Evolutionary conservation across 1,140 invertebrate species (phyloP).

Genomic region (Thaumatotibia leucotreta): DNA sequence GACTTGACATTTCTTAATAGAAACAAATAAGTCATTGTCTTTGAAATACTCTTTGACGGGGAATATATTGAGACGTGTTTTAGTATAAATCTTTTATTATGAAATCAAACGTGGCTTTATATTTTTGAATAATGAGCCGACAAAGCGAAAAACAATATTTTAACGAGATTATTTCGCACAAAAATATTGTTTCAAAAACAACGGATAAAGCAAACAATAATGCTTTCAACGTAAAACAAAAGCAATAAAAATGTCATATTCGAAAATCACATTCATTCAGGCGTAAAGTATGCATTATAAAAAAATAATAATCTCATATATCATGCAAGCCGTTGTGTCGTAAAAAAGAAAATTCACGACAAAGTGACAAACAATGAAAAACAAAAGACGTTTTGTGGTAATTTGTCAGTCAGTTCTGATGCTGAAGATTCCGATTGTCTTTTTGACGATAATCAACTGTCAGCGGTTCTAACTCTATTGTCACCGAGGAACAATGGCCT

Average conservation of each 20-base stretch:
- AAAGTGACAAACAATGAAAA: conserved; percentile 26
- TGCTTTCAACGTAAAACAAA: conserved; percentile 32
- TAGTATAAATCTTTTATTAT: neutral
- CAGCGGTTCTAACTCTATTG: conserved; percentile 46
- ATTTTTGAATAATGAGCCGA: neutral
- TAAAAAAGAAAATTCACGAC: conserved; percentile 25
- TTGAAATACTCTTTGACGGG: neutral
- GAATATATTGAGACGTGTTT: neutral
- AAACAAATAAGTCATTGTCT: conserved; percentile 35
- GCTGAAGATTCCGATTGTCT: conserved; percentile 41
- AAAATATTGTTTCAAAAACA: neutral
- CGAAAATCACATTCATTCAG: conserved; percentile 41
- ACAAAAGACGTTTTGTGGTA: conserved; percentile 19
- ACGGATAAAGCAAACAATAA: conserved; percentile 9
- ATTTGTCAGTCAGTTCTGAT: conserved; percentile 48
- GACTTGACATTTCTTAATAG: conserved; percentile 33
- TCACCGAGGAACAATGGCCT: conserved; percentile 41
- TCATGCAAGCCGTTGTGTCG: conserved; percentile 45
- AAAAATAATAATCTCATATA: conserved; percentile 40
- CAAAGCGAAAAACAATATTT: neutral
- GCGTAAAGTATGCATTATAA: conserved; percentile 40
- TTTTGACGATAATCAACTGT: conserved; percentile 41
- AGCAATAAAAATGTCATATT: conserved; percentile 50
- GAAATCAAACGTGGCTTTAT: neutral
- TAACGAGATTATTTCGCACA: neutral